These are phyloP conservation scores for Bombus turneri DNA, from an alignment of 1,140 invertebrate species.

Conservation along the genomic window DNA sequence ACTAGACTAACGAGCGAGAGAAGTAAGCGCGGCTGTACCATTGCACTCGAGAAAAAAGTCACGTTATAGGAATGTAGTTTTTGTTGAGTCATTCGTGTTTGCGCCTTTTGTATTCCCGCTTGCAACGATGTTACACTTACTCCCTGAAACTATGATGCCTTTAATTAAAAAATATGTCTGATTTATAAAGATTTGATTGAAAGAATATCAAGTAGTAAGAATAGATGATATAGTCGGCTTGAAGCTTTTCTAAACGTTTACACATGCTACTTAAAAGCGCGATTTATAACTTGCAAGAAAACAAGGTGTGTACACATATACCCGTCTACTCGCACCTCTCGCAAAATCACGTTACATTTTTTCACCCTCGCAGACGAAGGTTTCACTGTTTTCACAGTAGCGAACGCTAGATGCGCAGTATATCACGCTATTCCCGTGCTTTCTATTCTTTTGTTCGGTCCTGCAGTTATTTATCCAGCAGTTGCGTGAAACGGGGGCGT, in stretches of 20 bases:
- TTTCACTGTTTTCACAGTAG: constrained; percentile 3
- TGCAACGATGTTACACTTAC: neutral
- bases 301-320: neutral
- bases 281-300: neutral
- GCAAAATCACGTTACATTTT: neutral
- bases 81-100: neutral
- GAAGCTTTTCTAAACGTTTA: neutral
- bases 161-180: too few relatives aligned
- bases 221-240: neutral
- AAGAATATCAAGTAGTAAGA: neutral
- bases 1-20: neutral
- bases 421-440: constrained; percentile 3
- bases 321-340: neutral
- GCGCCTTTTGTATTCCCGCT: neutral
- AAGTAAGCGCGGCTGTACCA: too few relatives aligned
- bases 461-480: constrained; percentile 48
- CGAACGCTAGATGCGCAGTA: constrained; percentile 17
- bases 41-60: constrained; percentile 1
- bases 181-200: too few relatives aligned
- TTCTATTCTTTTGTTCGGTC: constrained; percentile 26
- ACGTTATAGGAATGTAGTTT: neutral
- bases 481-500: constrained; percentile 19
- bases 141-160: too few relatives aligned
- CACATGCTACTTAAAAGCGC: neutral
- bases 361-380: neutral